Evolutionary conservation across 2,888 invertebrate species (phyloP).

Genomic region (Ischnura elegans): DNA sequence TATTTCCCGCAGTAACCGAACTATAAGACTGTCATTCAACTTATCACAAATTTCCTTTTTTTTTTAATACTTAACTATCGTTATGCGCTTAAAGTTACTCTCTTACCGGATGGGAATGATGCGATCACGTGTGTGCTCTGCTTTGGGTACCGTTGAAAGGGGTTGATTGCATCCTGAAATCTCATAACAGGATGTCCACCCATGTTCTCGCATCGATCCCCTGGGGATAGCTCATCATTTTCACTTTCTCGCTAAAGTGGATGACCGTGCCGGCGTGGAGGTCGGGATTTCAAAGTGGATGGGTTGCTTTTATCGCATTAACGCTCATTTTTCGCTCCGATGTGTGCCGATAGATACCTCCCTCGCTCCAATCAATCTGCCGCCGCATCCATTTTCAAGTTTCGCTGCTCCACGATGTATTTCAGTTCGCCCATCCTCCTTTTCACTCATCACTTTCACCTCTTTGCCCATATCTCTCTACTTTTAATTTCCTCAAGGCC

Average conservation of each 20-base stretch:
- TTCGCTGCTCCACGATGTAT: neutral
- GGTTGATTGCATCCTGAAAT: constrained; percentile 56
- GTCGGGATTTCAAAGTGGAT: neutral
- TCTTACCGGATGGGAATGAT: neutral
- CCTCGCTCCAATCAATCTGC: neutral
- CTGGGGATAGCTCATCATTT: constrained; percentile 38
- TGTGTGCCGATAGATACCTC: neutral
- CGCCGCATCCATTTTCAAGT: neutral
- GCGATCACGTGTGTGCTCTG: neutral
- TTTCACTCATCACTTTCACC: neutral
- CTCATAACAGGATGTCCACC: constrained; percentile 16
- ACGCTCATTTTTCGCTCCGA: neutral
- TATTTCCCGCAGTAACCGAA: neutral
- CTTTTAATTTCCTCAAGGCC: neutral
- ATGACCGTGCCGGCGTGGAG: neutral
- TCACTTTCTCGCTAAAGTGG: constrained; percentile 60
- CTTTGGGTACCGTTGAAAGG: constrained; percentile 45
- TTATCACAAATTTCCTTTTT: neutral
- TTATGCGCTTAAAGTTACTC: neutral
- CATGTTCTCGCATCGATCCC: constrained; percentile 1
- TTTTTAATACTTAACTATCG: neutral
- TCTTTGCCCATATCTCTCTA: neutral
- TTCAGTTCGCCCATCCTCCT: neutral
- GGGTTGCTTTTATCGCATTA: neutral
- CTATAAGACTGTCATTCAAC: neutral